phyloP scores from a whole-genome alignment of 2,113 vertebrate species.

The Erythrocercus mccallii region DNA sequence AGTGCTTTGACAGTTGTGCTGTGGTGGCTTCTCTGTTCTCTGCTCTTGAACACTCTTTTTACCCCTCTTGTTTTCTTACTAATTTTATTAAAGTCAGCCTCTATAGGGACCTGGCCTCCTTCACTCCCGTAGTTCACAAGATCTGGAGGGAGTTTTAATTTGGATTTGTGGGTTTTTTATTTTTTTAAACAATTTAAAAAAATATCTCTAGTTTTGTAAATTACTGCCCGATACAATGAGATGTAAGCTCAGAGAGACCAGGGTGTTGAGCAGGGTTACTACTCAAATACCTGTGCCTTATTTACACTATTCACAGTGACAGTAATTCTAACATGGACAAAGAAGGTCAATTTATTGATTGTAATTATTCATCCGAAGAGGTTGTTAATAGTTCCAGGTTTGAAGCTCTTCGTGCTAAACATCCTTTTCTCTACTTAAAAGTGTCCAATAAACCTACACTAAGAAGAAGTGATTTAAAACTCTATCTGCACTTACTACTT shows the following conservation, averaged over 20 bases:
- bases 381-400: not conserved
- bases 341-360: conserved; percentile 17
- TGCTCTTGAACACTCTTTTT: not conserved
- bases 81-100: conserved; percentile 6
- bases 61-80: not conserved
- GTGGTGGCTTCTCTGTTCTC: not conserved
- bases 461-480: not conserved
- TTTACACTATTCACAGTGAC: not conserved
- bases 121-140: not conserved
- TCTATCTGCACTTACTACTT: not conserved
- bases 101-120: not conserved
- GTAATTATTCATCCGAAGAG: not conserved
- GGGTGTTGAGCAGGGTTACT: not conserved
- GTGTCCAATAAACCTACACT: conserved; percentile 9
- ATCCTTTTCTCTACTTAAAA: not conserved
- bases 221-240: not conserved
- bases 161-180: not conserved
- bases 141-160: not conserved
- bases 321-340: conserved; percentile 22
- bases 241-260: not conserved
- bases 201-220: not conserved
- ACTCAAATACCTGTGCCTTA: not conserved
- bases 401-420: not conserved
- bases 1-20: not conserved
- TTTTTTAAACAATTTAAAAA: not conserved